Base-by-base conservation (phyloP, 2,888 invertebrate genomes). In the Acleris emargana region DNA sequence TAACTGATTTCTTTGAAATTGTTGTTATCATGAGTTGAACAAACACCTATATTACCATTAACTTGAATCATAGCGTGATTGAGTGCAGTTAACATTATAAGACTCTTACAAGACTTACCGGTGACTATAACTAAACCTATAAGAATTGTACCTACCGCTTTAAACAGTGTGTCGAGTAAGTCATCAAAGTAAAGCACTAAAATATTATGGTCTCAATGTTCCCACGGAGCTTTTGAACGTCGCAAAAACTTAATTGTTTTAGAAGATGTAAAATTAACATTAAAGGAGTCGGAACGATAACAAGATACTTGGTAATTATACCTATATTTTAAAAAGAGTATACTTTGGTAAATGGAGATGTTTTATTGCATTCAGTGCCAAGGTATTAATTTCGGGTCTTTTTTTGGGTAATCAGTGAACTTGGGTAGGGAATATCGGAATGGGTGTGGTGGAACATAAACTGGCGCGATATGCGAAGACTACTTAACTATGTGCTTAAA, bases 191-290 rank as follows among this genome's bases (percentile, higher is more conserved):
- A 38, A 25, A 45, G 13, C 28, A 28, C 49, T 28, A 43, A 64
- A 55, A 60, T 25, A 54, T 38, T 25, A 54, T 38, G 22, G 1
- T 52, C 45, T 7, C 25, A 45, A 22, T 18, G 52, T 68, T 68
- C 68, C 64, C 68, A 68, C 68, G 64, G 25, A 25, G 52, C 38
- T 49, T 49, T 53, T 57, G 52, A 53, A 60, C 25, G 47, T 32
- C 16, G 11, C 45, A 13, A 28, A 25, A 64, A 62, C 13, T 68
- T 64, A 64, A 68, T 64, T 61, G 64, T 60, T 53, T 45, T 51
- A 9, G 16, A 62, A 47, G 57, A 49, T 17, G 38, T 64, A 55
- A 68, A 64, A 67, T 58, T 47, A 55, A 52, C 57, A 43, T 68
- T 49, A 68, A 58, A 60, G 20, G 58, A 63, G 50, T 50, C 38